phyloP scores from a whole-genome alignment of 2,888 invertebrate genomes.

The Callimorpha dominula region DNA sequence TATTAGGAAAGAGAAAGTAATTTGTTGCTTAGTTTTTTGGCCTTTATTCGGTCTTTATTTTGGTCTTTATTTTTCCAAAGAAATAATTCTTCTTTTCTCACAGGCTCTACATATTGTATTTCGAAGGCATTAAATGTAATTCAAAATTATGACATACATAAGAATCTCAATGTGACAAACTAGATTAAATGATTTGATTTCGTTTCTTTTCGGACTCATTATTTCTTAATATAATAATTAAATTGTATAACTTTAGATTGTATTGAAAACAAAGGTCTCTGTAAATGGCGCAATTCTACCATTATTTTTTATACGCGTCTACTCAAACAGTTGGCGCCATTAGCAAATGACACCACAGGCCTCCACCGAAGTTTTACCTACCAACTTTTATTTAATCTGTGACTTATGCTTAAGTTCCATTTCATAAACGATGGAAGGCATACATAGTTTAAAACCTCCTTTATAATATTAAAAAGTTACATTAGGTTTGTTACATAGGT shows the following conservation, averaged over 20 bases:
- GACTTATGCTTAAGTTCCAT: background rate
- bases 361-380: background rate
- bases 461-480: too few relatives aligned
- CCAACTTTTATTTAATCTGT: background rate
- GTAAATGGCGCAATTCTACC: background rate
- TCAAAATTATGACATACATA: background rate
- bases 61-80: too few relatives aligned
- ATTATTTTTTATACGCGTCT: background rate
- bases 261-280: background rate
- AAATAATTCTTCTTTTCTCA: too few relatives aligned
- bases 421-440: background rate
- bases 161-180: background rate
- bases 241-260: background rate
- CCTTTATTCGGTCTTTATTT: too few relatives aligned
- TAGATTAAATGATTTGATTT: background rate
- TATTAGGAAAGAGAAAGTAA: background rate
- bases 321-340: background rate
- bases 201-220: constrained; percentile 4
- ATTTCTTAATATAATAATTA: constrained; percentile 7
- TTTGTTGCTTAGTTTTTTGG: too few relatives aligned
- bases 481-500: background rate
- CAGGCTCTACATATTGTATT: background rate
- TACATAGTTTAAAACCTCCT: background rate
- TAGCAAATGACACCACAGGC: background rate
- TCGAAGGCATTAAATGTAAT: background rate